Evolutionary conservation across 2,797 vertebrate genomes (phyloP), one percentile per base, ranked within the genome.

Genomic region (Potorous gilbertii): DNA sequence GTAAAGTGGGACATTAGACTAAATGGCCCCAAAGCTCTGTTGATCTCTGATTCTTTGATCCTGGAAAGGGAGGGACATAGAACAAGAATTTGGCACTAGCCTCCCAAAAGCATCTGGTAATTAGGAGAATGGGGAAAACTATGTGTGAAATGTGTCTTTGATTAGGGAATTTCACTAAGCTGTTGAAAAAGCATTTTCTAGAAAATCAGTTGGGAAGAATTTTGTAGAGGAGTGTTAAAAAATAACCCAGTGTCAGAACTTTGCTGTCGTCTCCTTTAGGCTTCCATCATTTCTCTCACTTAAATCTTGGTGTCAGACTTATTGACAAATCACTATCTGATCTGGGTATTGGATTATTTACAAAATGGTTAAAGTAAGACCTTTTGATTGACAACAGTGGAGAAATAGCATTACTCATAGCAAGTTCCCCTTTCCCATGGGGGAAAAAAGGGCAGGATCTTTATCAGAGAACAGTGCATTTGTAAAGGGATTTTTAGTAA

Each of bases 401-500:
- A 81, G 74, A 81, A 81, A 21, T 0, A n/a, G 55, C 87, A 28
- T 55, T 54, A 59, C 50, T 93, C 92, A 90, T 27, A 40, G 81
- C 56, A 46, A 14, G 90, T 46, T 92, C 62, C 59, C 54, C 93
- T 93, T 90, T 57, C n/a, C 29, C 57, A 13, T 27, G 56, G 24
- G 34, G 66, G 34, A 13, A 2, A 5, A 13, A 12, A 91, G n/a
- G 93, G 57, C 40, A 31, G 54, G 29, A 31, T 92, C 28, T 90
- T 54, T 90, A 11, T 94, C 46, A 87, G 81, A 50, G 27, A 14
- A 28, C 40, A 34, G 55, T 56, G 50, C 87, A 57, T 90, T 13
- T 55, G 24, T 10, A 81, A 46, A 81, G 91, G 34, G 92, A 59
- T 94, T 96, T 97, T 92, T 56, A 94, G 90, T 81, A 50, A 34